Percentiles rank a stretch among this genome's conserved stretches.
Evolutionary conservation across 2,113 vertebrate genomes (phyloP).

Genomic region (Hyla sarda): DNA sequence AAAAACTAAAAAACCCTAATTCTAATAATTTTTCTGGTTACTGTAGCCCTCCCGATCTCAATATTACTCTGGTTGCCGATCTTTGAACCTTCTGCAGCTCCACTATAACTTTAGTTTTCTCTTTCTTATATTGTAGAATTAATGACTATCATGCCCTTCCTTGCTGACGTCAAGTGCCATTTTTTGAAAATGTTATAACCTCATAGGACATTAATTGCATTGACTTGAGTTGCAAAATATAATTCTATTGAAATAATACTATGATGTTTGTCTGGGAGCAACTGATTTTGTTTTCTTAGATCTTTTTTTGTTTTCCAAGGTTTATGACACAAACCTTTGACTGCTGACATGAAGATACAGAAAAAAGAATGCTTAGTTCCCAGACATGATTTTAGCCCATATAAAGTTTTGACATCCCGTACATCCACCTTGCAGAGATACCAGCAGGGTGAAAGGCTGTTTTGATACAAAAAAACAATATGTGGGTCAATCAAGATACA

Average conservation of each 20-base stretch:
- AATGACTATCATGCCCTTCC: no score
- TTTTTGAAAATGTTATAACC: no score
- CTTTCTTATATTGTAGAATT: no score
- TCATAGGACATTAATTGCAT: no score
- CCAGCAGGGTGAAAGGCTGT: conserved; percentile 45
- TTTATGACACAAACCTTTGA: conserved; percentile 1
- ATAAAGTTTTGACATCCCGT: conserved; percentile 15
- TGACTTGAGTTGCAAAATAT: no score
- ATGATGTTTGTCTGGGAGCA: neutral
- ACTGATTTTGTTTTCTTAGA: neutral
- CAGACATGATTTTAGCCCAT: conserved; percentile 10
- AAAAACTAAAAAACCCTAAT: no score
- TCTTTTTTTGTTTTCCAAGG: neutral
- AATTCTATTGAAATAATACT: neutral
- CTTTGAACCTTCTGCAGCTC: no score
- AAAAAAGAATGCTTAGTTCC: neutral
- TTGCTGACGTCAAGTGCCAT: no score
- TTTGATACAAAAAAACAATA: conserved; percentile 55
- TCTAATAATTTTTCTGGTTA: no score
- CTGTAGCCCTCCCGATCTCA: no score
- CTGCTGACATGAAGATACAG: conserved; percentile 21
- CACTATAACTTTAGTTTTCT: no score
- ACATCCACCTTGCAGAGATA: conserved; percentile 40
- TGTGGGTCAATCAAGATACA: conserved; percentile 52
- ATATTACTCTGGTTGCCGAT: no score